Conservation (phyloP, 2,888 invertebrate species). For the Aquatica leii region DNA sequence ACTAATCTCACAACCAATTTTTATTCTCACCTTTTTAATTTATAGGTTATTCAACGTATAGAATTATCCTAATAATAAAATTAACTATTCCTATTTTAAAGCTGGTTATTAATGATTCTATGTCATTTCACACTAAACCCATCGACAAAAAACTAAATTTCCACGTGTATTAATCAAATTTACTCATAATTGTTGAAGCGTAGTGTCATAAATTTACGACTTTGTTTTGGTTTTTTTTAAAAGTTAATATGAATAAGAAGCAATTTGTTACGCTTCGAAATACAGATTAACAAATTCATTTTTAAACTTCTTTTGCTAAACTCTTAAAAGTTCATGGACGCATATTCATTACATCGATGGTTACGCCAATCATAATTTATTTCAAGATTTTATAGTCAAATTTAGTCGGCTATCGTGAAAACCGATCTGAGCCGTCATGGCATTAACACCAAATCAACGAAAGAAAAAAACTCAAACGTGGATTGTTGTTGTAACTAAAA, state of each 20-base stretch:
- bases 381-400: neutral
- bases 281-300: too few species aligned
- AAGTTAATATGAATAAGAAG: too few species aligned
- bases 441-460: neutral
- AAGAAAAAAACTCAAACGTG: neutral
- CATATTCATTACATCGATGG: slow-evolving; percentile 28
- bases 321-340: slow-evolving; percentile 24
- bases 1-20: slow-evolving; percentile 24
- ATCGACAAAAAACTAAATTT: neutral
- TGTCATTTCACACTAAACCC: slow-evolving; percentile 8
- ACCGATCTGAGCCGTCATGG: slow-evolving; percentile 6
- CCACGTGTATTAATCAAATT: slow-evolving; percentile 1
- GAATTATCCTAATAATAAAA: slow-evolving; percentile 9
- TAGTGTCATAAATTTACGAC: slow-evolving; percentile 2
- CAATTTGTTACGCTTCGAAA: neutral
- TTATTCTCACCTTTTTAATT: slow-evolving; percentile 12
- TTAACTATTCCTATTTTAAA: slow-evolving; percentile 10
- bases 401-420: slow-evolving; percentile 1
- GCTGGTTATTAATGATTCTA: slow-evolving; percentile 8
- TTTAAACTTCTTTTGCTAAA: neutral
- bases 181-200: slow-evolving; percentile 7
- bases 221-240: too few species aligned
- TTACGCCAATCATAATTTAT: slow-evolving; percentile 2
- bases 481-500: slow-evolving; percentile 1
- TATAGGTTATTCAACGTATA: slow-evolving; percentile 13